These are phyloP conservation scores for Pseudomyrmex cubaensis DNA, from an alignment of 1,140 invertebrate genomes.

Conservation along the genomic window DNA sequence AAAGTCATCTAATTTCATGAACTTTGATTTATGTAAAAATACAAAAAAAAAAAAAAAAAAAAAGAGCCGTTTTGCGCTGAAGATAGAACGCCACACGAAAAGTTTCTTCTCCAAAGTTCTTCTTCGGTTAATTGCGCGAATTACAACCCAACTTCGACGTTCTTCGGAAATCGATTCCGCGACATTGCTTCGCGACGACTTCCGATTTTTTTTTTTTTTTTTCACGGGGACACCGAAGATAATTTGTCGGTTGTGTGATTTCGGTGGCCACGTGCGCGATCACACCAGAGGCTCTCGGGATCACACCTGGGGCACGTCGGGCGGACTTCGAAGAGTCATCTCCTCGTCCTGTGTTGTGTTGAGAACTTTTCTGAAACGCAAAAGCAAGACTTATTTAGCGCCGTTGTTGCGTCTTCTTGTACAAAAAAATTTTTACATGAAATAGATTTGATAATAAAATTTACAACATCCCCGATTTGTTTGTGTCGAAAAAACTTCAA, in stretches of 20 bases:
- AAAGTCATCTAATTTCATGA: neutral
- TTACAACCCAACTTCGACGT: neutral
- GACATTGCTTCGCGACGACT: neutral
- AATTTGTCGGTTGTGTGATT: constrained; percentile 18
- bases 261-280: constrained; percentile 30
- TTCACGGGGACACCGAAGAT: constrained; percentile 13
- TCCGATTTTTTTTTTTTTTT: too few relatives aligned
- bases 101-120: too few relatives aligned
- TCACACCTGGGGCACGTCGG: constrained; percentile 81
- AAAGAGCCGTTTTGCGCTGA: constrained; percentile 9
- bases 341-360: constrained; percentile 73
- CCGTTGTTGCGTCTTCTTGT: too few relatives aligned
- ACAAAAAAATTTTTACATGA: too few relatives aligned
- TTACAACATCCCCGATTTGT: too few relatives aligned
- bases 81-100: neutral
- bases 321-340: constrained; percentile 72
- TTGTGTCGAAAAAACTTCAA: too few relatives aligned
- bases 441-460: too few relatives aligned
- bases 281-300: constrained; percentile 7
- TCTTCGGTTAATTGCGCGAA: constrained; percentile 15
- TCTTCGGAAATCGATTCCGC: neutral
- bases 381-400: constrained; percentile 24
- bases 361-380: constrained; percentile 77
- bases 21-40: neutral
- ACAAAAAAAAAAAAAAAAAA: neutral